These are phyloP conservation scores for Lanius collurio DNA, from an alignment of 2,113 vertebrate genomes.

Conservation along the genomic window DNA sequence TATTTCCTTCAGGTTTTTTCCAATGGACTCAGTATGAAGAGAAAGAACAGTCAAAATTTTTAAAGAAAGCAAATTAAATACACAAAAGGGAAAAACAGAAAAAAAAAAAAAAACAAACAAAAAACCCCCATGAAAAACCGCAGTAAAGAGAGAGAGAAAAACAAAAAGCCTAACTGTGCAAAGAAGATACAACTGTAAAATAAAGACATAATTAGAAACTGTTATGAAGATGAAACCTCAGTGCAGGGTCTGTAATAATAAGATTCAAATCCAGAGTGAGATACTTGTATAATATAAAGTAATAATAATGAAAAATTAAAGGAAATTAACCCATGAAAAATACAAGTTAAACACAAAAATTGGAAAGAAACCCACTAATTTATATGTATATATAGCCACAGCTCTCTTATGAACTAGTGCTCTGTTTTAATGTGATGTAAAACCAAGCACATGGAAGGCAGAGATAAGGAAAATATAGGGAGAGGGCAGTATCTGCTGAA, in stretches of 20 bases:
- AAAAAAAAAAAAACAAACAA: neutral
- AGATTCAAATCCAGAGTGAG: neutral
- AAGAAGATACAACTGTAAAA: neutral
- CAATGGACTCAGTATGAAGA: neutral
- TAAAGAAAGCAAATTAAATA: neutral
- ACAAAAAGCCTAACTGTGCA: neutral
- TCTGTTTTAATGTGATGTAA: conserved; percentile 13
- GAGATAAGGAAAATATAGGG: conserved; percentile 43
- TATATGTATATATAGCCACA: neutral
- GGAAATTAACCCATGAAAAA: neutral
- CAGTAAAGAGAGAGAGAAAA: neutral
- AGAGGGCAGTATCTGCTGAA: neutral
- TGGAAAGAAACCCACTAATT: neutral
- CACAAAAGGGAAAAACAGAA: neutral
- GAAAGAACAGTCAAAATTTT: neutral
- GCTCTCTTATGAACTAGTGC: neutral
- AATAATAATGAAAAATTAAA: neutral
- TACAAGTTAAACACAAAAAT: neutral
- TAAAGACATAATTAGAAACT: neutral
- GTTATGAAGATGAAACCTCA: neutral
- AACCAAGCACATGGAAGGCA: conserved; percentile 17
- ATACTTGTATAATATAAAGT: neutral
- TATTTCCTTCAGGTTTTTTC: neutral
- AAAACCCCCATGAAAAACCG: neutral
- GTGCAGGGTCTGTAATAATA: neutral